Percentiles rank a stretch among this genome's conserved stretches.
Conservation (phyloP, 2,888 invertebrate species). For the Harpalus rubripes region DNA sequence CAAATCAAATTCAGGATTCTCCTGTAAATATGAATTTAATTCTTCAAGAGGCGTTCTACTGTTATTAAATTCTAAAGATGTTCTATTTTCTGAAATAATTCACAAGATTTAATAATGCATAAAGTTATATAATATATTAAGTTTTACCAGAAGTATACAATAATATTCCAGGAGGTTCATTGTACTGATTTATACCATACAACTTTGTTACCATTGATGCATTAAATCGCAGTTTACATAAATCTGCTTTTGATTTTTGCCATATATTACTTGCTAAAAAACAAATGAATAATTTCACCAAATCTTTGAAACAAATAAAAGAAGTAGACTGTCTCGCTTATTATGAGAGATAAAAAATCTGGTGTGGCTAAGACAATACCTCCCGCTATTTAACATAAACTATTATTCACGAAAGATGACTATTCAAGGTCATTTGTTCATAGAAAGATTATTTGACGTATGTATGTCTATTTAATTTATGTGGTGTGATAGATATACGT, state of each 20-base stretch:
- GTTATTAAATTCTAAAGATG: slow-evolving; percentile 73
- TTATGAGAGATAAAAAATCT: no score
- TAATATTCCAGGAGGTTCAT: slow-evolving; percentile 85
- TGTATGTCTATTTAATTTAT: no score
- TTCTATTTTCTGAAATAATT: slow-evolving; percentile 71
- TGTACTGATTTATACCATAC: slow-evolving; percentile 83
- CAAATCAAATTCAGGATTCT: slow-evolving; percentile 72
- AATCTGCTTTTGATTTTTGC: slow-evolving; percentile 77
- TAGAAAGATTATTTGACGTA: no score
- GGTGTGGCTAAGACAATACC: no score
- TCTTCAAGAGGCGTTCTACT: slow-evolving; percentile 73
- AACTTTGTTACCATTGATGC: slow-evolving; percentile 83
- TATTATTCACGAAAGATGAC: no score
- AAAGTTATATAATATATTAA: not conserved
- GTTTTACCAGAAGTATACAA: slow-evolving; percentile 84
- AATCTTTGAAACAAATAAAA: not conserved
- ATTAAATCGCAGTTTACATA: slow-evolving; percentile 86
- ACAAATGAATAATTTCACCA: slow-evolving; percentile 20
- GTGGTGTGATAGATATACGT: no score
- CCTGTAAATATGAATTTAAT: slow-evolving; percentile 73
- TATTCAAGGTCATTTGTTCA: no score
- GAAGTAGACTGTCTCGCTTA: no score
- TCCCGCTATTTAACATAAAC: no score
- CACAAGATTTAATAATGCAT: no score
- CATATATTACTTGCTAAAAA: slow-evolving; percentile 64